These are phyloP conservation scores for Platalea minor DNA, from an alignment of 2,797 vertebrate genomes.

Conservation along the genomic window DNA sequence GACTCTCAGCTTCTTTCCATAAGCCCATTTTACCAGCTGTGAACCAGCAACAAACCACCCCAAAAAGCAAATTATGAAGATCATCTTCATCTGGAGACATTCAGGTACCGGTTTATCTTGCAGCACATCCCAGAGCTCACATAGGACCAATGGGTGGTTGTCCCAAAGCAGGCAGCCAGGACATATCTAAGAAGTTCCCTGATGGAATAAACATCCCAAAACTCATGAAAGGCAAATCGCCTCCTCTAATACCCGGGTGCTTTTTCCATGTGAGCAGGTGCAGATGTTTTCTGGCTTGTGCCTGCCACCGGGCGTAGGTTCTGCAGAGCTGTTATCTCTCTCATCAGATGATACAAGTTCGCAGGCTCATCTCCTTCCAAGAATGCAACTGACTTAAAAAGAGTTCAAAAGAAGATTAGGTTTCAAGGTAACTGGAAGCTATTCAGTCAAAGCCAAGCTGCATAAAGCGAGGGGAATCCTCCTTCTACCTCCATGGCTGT, in stretches of 20 bases:
- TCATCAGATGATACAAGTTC: conserved; percentile 66
- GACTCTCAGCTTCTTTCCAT: neutral
- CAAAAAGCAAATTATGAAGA: neutral
- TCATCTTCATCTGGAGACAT: neutral
- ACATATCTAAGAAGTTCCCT: neutral
- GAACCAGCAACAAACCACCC: neutral
- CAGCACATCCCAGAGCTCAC: neutral
- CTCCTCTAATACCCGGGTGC: neutral
- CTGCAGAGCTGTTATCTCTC: conserved; percentile 67
- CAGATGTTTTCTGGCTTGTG: conserved; percentile 53
- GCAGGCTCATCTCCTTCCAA: conserved; percentile 73
- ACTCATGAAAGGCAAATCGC: conserved; percentile 45
- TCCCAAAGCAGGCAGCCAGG: neutral
- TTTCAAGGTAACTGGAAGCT: conserved; percentile 81
- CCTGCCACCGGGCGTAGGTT: conserved; percentile 39
- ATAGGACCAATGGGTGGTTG: rapidly evolving
- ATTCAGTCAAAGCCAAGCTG: conserved; percentile 77
- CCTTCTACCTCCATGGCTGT: conserved; percentile 66
- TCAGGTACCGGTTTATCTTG: neutral
- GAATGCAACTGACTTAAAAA: conserved; percentile 77
- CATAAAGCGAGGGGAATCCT: conserved; percentile 71
- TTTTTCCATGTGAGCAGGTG: conserved; percentile 62
- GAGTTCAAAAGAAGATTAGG: conserved; percentile 80
- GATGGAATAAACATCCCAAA: neutral
- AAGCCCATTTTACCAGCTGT: neutral